Percentiles rank a stretch among this genome's conserved stretches.
Conservation (phyloP, 2,888 invertebrate genomes). For the Leptarthrus brevirostris region DNA sequence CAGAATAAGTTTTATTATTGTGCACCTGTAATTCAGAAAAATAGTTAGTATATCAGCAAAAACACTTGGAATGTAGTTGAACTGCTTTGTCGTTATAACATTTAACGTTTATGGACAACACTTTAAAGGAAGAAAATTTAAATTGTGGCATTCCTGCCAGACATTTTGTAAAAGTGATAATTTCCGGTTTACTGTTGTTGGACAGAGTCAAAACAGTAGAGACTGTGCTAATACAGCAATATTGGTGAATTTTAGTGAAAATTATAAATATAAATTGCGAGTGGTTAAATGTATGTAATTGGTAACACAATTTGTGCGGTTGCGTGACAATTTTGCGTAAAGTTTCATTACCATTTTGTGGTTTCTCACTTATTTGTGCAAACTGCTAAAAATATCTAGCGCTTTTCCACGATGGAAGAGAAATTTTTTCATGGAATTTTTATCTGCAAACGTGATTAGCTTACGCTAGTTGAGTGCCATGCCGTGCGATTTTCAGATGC, state of each 20-base stretch:
- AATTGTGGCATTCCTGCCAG: slow-evolving; percentile 2
- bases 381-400: slow-evolving; percentile 1
- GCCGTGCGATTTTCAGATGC: not conserved
- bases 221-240: no score
- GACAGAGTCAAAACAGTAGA: no score
- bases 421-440: slow-evolving; percentile 22
- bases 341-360: not conserved
- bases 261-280: no score
- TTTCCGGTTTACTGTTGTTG: no score
- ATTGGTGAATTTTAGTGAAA: no score
- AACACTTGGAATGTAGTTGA: slow-evolving; percentile 8
- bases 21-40: not conserved
- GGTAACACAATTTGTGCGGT: not conserved
- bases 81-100: not conserved
- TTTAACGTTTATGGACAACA: no score
- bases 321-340: not conserved
- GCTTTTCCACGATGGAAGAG: slow-evolving; percentile 17
- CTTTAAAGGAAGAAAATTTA: not conserved
- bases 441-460: slow-evolving; percentile 7
- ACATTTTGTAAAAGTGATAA: slow-evolving; percentile 50
- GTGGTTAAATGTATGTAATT: no score
- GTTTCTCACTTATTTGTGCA: slow-evolving; percentile 2
- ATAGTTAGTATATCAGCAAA: slow-evolving; percentile 26
- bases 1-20: slow-evolving; percentile 4
- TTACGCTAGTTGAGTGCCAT: slow-evolving; percentile 10